Percentiles rank a stretch among this genome's conserved stretches.
These are phyloP conservation scores for Myiotriccus ornatus DNA, from an alignment of 2,797 vertebrate genomes.

Conservation along the genomic window DNA sequence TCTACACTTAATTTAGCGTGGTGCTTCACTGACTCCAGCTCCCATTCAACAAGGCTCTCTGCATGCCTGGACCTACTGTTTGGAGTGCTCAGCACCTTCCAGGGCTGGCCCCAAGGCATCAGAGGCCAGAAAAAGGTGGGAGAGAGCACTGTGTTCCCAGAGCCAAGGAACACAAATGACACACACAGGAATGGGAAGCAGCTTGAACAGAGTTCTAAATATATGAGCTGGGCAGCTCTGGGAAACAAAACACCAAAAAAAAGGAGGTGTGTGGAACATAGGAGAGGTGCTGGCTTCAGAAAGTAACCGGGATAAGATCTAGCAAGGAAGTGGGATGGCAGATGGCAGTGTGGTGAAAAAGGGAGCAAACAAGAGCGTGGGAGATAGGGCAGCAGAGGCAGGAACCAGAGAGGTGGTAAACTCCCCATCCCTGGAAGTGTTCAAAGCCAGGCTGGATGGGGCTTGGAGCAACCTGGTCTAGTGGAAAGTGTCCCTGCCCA, in stretches of 20 bases:
- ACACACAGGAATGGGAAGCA: not conserved
- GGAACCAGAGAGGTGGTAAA: not conserved
- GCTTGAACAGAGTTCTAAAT: not conserved
- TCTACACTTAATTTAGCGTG: not conserved
- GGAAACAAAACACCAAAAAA: not conserved
- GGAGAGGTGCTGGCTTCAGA: not conserved
- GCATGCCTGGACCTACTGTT: not conserved
- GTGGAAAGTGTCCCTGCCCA: not conserved
- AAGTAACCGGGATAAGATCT: not conserved
- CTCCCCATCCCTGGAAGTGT: not conserved
- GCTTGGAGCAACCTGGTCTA: not conserved
- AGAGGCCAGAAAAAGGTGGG: not conserved
- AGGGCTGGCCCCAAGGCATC: not conserved
- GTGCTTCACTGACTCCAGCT: not conserved
- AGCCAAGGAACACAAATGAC: not conserved
- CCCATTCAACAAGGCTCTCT: not conserved
- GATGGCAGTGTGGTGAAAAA: not conserved
- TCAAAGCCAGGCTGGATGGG: accelerated
- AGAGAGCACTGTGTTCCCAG: not conserved
- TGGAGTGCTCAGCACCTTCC: not conserved
- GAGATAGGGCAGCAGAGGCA: not conserved
- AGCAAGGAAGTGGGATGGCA: not conserved
- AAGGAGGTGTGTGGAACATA: accelerated
- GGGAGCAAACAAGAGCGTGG: accelerated
- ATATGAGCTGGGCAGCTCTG: not conserved